A percentile compares a stretch with the other conserved stretches of the same genome.
Conservation (phyloP, 2,113 vertebrate species). For the Asarcornis scutulata region DNA sequence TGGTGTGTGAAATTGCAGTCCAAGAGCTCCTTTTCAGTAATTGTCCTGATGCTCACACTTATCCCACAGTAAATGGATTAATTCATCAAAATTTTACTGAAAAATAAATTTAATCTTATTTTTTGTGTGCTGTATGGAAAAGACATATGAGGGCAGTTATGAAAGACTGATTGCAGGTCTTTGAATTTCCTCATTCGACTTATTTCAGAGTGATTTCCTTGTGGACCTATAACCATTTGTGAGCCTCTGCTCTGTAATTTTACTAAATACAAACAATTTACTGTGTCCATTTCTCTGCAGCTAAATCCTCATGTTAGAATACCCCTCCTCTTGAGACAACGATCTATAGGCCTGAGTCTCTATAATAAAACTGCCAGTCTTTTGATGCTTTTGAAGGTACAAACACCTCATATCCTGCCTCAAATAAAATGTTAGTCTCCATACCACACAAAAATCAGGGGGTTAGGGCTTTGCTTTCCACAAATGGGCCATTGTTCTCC, state of each 20-base stretch:
- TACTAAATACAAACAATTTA: neutral
- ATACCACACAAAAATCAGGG: neutral
- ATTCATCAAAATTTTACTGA: neutral
- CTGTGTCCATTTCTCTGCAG: neutral
- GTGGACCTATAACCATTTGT: rapidly evolving
- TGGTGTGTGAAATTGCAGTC: neutral
- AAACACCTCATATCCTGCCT: neutral
- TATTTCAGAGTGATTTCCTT: neutral
- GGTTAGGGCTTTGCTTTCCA: neutral
- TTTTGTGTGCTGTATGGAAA: neutral
- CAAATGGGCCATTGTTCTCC: neutral
- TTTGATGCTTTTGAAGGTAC: neutral
- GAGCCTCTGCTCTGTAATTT: neutral
- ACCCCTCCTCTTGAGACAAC: neutral
- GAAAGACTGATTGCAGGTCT: neutral
- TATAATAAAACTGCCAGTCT: neutral
- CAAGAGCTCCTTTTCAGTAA: neutral
- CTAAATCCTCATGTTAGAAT: neutral
- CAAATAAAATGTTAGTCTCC: neutral
- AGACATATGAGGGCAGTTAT: neutral
- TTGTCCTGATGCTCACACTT: neutral
- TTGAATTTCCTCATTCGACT: neutral
- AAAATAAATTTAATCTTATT: neutral
- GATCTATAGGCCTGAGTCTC: neutral
- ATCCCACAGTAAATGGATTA: neutral